A percentile compares a stretch with the other conserved stretches of the same genome.
Evolutionary conservation across 2,113 vertebrate genomes (phyloP).

Genomic region (Oryzias woworae): DNA sequence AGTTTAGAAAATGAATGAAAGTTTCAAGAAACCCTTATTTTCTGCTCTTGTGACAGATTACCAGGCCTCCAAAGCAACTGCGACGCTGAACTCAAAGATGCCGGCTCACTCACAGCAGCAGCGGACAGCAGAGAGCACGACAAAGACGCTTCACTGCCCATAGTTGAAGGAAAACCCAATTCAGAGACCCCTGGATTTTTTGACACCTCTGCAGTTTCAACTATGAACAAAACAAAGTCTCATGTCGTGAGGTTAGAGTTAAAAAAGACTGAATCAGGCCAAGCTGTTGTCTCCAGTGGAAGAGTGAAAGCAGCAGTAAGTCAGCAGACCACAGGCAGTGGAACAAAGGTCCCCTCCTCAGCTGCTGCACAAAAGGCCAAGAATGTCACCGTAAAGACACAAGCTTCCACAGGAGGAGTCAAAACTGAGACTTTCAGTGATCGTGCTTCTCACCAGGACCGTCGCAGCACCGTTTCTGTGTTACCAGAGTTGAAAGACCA

Average conservation of each 20-base stretch:
- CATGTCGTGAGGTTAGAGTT: conserved; percentile 6
- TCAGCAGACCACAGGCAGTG: conserved; percentile 15
- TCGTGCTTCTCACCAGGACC: conserved; percentile 28
- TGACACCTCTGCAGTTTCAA: conserved; percentile 25
- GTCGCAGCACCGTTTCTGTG: conserved; percentile 18
- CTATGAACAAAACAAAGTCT: conserved; percentile 61
- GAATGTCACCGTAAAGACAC: conserved; percentile 51
- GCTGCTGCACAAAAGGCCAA: conserved; percentile 51
- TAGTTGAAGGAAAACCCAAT: conserved; percentile 33
- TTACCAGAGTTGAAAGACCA: conserved; percentile 60
- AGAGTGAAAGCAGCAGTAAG: conserved; percentile 43
- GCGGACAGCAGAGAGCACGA: conserved; percentile 20
- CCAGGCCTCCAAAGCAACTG: conserved; percentile 49
- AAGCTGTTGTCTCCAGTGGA: conserved; percentile 18
- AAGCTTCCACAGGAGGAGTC: conserved; percentile 37
- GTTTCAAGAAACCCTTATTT: background rate
- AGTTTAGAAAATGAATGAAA: no score
- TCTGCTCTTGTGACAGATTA: conserved; percentile 43
- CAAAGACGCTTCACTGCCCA: background rate
- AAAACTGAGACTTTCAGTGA: conserved; percentile 35
- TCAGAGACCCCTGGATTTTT: conserved; percentile 24
- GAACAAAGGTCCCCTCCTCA: conserved; percentile 45
- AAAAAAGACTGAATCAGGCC: conserved; percentile 23
- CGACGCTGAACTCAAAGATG: conserved; percentile 42
- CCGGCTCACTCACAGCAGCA: background rate